Percentiles rank a stretch among this genome's conserved stretches.
Conservation (phyloP, 2,888 invertebrate species). For the Tolmerus cingulatus region DNA sequence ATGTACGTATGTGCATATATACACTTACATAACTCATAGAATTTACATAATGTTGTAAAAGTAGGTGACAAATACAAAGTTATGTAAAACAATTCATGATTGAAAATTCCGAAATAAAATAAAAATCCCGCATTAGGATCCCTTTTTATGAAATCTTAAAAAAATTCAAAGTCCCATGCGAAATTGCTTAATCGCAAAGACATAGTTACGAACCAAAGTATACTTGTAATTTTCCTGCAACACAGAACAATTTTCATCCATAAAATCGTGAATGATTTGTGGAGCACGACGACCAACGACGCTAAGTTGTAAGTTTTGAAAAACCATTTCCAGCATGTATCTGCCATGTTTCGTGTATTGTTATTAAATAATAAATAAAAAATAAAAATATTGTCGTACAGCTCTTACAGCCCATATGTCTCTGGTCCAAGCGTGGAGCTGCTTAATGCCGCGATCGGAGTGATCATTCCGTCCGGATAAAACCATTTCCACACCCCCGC, state of each 20-base stretch:
- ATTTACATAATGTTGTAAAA: no score
- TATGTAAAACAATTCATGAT: no score
- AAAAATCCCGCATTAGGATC: no score
- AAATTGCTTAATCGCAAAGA: not conserved
- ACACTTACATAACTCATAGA: no score
- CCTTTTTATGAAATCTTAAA: not conserved
- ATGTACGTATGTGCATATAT: no score
- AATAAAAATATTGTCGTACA: not conserved
- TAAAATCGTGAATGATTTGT: constrained; percentile 27
- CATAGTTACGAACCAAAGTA: not conserved
- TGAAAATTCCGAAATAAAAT: not conserved
- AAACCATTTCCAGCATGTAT: constrained; percentile 8
- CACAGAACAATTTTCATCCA: not conserved
- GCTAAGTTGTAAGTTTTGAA: not conserved
- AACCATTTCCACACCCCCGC: not conserved
- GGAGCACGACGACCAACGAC: not conserved
- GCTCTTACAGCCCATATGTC: not conserved
- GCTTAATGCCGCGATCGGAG: not conserved
- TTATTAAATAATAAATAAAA: not conserved
- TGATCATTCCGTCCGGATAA: not conserved
- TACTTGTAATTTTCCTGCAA: not conserved
- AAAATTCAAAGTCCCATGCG: not conserved
- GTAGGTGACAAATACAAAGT: no score
- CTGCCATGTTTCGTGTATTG: constrained; percentile 11
- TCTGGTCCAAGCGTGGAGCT: not conserved